A percentile compares a stretch with the other conserved stretches of the same genome.
phyloP scores from a whole-genome alignment of 2,888 invertebrate genomes.

The Nymphalis c-album region DNA sequence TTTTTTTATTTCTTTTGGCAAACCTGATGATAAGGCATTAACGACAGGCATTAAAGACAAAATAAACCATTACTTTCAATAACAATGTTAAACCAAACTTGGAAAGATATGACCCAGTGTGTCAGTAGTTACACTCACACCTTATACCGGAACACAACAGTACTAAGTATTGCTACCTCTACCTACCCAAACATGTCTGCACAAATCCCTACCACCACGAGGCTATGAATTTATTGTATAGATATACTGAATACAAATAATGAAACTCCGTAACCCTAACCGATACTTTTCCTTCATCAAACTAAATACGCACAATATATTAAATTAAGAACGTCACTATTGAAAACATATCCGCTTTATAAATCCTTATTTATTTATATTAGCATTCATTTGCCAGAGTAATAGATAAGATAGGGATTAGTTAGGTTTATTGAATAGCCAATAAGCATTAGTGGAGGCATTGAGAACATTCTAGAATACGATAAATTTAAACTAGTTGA shows the following conservation, averaged over 20 bases:
- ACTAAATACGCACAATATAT: constrained; percentile 6
- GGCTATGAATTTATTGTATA: no score
- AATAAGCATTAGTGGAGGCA: constrained; percentile 4
- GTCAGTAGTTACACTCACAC: no score
- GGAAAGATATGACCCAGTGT: no score
- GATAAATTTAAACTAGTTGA: constrained; percentile 1
- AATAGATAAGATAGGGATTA: constrained; percentile 6
- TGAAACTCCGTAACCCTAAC: background rate
- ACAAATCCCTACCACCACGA: no score
- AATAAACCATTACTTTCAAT: no score
- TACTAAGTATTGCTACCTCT: no score
- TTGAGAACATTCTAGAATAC: background rate
- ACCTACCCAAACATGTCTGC: no score
- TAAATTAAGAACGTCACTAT: constrained; percentile 14
- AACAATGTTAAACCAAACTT: no score
- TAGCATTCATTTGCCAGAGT: constrained; percentile 3
- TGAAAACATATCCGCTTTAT: constrained; percentile 4
- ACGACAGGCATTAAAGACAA: no score
- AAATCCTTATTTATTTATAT: constrained; percentile 14
- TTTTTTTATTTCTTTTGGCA: no score
- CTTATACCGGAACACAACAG: no score
- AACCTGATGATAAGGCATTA: no score
- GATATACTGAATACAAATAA: background rate
- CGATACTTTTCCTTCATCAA: background rate
- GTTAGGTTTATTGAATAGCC: constrained; percentile 7